Evolutionary conservation across 2,888 invertebrate species (phyloP).

Genomic region (Thymelicus lineola): DNA sequence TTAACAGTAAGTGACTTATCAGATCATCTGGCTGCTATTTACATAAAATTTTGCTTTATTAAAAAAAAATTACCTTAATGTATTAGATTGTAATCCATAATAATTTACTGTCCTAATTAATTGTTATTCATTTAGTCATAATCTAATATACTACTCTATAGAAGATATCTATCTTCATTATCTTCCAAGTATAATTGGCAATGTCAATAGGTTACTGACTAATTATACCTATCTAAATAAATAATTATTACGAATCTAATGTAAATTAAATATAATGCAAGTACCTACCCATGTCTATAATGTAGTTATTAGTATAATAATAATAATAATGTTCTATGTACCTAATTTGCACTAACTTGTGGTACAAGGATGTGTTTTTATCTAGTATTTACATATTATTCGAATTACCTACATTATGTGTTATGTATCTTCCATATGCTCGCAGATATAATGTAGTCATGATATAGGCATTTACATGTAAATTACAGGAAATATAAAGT

Average conservation of each 20-base stretch:
- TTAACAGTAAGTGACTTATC: no score
- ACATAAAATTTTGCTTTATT: no score
- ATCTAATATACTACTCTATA: no score
- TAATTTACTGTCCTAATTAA: no score
- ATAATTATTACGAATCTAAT: not conserved
- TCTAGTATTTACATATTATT: not conserved
- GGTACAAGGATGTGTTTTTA: not conserved
- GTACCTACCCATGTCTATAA: not conserved
- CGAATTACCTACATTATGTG: not conserved
- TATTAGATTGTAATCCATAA: no score
- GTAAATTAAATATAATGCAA: not conserved
- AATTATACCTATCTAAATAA: not conserved
- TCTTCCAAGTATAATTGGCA: no score
- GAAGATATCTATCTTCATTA: no score
- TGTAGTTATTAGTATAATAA: not conserved
- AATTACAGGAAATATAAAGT: conserved; percentile 18
- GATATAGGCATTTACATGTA: conserved; percentile 6
- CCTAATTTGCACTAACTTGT: not conserved
- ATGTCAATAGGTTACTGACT: not conserved
- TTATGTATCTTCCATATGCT: no score
- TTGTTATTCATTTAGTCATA: no score
- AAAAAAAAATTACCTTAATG: no score
- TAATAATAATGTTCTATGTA: not conserved
- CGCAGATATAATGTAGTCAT: not conserved
- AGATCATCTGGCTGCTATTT: no score